A percentile compares a stretch with the other conserved stretches of the same genome.
These are phyloP conservation scores for Micrasema longulum DNA, from an alignment of 1,140 invertebrate species.

Conservation along the genomic window DNA sequence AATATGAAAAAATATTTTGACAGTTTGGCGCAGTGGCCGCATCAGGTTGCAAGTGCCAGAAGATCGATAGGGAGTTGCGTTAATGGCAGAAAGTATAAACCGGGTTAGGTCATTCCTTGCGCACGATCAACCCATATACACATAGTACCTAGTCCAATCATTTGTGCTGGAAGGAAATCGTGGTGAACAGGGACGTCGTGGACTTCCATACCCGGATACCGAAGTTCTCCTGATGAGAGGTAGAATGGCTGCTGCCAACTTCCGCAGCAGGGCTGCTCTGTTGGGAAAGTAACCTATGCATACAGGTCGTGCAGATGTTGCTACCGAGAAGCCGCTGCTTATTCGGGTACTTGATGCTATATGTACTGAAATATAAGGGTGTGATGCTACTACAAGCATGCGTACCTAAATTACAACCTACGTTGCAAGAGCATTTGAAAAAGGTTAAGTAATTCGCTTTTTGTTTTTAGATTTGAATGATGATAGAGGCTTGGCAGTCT, in stretches of 20 bases:
- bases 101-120: not conserved
- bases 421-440: no score
- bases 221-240: constrained; percentile 3
- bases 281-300: constrained; percentile 22
- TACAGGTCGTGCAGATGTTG: constrained; percentile 32
- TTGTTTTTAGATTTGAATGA: no score
- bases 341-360: constrained; percentile 37
- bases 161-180: constrained; percentile 32
- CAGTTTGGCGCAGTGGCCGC: not conserved
- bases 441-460: no score
- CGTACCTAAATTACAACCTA: not conserved
- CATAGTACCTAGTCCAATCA: constrained; percentile 27
- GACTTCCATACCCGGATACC: constrained; percentile 26
- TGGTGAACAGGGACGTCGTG: constrained; percentile 27
- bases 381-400: constrained; percentile 4
- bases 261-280: constrained; percentile 1
- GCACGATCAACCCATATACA: constrained; percentile 7
- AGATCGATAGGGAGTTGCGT: no score
- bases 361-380: no score
- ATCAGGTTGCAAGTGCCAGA: not conserved
- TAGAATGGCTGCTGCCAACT: not conserved
- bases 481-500: no score
- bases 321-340: not conserved
- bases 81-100: no score
- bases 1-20: not conserved